Evolutionary conservation across 2,797 vertebrate species (phyloP).

Genomic region (Phoeniculus purpureus): DNA sequence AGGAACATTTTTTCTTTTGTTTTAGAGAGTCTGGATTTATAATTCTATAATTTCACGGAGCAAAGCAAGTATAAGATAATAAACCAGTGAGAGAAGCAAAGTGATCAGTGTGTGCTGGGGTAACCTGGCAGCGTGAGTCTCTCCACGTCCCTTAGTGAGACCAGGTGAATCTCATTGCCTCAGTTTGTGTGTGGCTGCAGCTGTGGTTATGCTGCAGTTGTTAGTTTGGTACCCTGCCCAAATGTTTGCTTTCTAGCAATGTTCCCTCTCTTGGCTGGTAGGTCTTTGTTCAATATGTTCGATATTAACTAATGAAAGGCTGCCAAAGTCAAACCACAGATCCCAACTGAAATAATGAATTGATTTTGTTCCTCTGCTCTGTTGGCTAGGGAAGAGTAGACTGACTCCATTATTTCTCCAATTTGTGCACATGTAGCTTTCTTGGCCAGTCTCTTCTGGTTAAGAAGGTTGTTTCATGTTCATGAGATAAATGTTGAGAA

Average conservation of each 20-base stretch:
- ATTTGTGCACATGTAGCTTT: fast-evolving
- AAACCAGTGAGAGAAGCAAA: not conserved
- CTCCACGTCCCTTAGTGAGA: not conserved
- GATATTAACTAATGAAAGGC: not conserved
- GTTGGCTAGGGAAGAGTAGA: not conserved
- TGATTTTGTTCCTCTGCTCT: not conserved
- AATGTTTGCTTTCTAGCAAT: not conserved
- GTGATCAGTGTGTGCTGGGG: not conserved
- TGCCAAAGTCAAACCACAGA: not conserved
- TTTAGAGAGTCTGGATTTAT: not conserved
- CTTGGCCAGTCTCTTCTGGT: not conserved
- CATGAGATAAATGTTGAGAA: not conserved
- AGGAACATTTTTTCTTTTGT: too few relatives aligned
- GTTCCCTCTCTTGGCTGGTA: not conserved
- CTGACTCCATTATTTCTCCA: not conserved
- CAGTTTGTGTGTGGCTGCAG: not conserved
- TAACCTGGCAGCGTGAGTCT: not conserved
- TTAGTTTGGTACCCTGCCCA: not conserved
- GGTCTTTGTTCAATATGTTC: not conserved
- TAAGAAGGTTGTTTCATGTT: not conserved
- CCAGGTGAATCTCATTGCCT: not conserved
- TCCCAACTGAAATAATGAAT: not conserved
- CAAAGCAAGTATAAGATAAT: not conserved
- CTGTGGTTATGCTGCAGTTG: not conserved
- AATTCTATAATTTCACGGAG: not conserved